A percentile compares a stretch with the other conserved stretches of the same genome.
phyloP scores from a whole-genome alignment of 2,113 vertebrate genomes.

The Oxyura jamaicensis region DNA sequence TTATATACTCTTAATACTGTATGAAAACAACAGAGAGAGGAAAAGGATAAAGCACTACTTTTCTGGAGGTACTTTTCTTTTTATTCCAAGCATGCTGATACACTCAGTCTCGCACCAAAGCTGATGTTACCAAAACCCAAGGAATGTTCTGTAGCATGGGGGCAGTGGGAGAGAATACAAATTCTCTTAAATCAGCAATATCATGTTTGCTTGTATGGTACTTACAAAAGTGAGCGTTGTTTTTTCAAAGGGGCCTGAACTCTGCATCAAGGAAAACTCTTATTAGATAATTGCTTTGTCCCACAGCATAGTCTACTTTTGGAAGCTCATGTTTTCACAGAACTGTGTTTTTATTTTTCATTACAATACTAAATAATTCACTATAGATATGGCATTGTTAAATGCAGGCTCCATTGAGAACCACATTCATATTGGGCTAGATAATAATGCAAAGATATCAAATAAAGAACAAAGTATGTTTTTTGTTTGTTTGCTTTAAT shows the following conservation, averaged over 20 bases:
- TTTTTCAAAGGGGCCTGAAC: neutral
- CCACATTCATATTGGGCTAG: neutral
- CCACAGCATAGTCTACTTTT: neutral
- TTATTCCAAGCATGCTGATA: conserved; percentile 42
- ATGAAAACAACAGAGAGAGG: conserved; percentile 51
- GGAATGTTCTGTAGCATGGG: conserved; percentile 6
- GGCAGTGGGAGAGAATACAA: conserved; percentile 16
- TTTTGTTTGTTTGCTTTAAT: neutral
- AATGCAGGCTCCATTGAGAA: neutral
- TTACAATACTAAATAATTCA: neutral
- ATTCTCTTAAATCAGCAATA: conserved; percentile 10
- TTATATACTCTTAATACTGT: conserved; percentile 72
- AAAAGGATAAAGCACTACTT: conserved; percentile 31
- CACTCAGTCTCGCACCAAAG: neutral
- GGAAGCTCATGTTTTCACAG: neutral
- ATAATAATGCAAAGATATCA: neutral
- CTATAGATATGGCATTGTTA: neutral
- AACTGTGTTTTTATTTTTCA: neutral
- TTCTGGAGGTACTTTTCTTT: conserved; percentile 22
- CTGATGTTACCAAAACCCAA: conserved; percentile 13
- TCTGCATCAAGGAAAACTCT: neutral
- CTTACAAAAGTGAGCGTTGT: neutral
- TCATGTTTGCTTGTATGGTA: neutral
- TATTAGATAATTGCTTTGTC: neutral
- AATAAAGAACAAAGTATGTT: neutral